Evolutionary conservation across 2,888 invertebrate genomes (phyloP), one percentile per base, ranked within the genome.

Genomic region (Zygogramma bicolorata): DNA sequence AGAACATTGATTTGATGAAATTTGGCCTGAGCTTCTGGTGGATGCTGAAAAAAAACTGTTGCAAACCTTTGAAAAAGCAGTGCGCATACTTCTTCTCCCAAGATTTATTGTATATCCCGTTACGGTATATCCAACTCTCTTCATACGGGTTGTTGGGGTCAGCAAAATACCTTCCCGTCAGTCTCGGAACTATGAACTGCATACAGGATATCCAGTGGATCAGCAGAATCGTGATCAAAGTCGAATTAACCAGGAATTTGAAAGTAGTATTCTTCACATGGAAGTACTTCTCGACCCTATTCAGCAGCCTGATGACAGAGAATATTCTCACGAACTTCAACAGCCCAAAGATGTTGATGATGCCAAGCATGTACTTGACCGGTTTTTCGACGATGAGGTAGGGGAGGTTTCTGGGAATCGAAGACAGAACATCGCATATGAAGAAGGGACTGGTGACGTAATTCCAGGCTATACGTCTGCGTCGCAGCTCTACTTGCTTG

Each of bases 401-500:
- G 22, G 25, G 40, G 25, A 57, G 10, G 20, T 53, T 63, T 25
- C n/a, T 40, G 15, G 61, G 38, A 10, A 29, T n/a, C 6, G 65
- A 65, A 5, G 53, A 65, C n/a, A 53, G 10, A 5, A 61, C 40
- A n/a, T 61, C 61, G 13, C 22, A 22, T 25, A 61, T 20, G 40
- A 65, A 49, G 20, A 15, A 65, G 4, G 49, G 65, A 29, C 53
- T 29, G 29, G 10, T 15, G 6, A 46, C 6, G 49, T 65, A 65
- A 15, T 53, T 5, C 18, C 34, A 63, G 3, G 74, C 65, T 59
- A 79, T 79, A 27, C 65, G 65, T 0, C n/a, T 46, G 0, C 42
- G 71, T 0, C 60, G 59, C 15, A 80, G 46, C 40, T 77, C 77
- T 3, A 80, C 60, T 0, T 6, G 57, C 38, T 49, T 70, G 0